Conservation (phyloP, 1,140 invertebrate genomes). For the Papilio xuthus region DNA sequence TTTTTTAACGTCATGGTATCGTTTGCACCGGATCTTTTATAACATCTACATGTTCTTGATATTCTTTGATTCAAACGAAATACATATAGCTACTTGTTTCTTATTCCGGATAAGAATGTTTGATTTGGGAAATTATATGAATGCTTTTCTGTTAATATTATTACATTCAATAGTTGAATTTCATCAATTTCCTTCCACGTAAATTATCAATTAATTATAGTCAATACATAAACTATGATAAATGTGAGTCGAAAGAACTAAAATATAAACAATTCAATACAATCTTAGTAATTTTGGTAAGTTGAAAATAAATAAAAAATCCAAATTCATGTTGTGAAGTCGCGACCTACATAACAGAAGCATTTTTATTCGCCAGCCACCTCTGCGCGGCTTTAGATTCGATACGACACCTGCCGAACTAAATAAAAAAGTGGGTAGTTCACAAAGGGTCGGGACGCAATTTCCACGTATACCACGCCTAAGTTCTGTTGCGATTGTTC, state of each 20-base stretch:
- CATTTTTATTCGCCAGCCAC: slow-evolving; percentile 31
- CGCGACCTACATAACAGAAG: slow-evolving; percentile 33
- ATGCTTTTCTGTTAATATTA: neutral
- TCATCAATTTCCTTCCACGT: neutral
- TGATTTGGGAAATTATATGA: neutral
- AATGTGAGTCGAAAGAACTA: neutral
- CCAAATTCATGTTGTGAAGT: slow-evolving; percentile 39
- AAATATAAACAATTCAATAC: slow-evolving; percentile 24
- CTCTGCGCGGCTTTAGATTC: slow-evolving; percentile 42
- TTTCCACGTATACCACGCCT: slow-evolving; percentile 57
- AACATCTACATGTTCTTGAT: neutral
- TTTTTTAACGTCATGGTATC: neutral
- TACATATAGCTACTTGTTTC: neutral
- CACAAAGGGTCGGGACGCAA: slow-evolving; percentile 63
- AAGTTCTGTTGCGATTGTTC: slow-evolving; percentile 44
- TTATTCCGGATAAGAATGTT: neutral
- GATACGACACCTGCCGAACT: slow-evolving; percentile 50
- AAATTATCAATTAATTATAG: too few species aligned
- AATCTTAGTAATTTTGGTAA: slow-evolving; percentile 4
- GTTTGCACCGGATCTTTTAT: neutral
- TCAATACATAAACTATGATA: too few species aligned
- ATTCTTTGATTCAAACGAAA: neutral
- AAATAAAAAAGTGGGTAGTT: slow-evolving; percentile 52
- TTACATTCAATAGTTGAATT: neutral
- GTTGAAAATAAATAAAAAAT: slow-evolving; percentile 27